Conservation (phyloP, 2,113 vertebrate genomes). For the Ranitomeya imitator region DNA sequence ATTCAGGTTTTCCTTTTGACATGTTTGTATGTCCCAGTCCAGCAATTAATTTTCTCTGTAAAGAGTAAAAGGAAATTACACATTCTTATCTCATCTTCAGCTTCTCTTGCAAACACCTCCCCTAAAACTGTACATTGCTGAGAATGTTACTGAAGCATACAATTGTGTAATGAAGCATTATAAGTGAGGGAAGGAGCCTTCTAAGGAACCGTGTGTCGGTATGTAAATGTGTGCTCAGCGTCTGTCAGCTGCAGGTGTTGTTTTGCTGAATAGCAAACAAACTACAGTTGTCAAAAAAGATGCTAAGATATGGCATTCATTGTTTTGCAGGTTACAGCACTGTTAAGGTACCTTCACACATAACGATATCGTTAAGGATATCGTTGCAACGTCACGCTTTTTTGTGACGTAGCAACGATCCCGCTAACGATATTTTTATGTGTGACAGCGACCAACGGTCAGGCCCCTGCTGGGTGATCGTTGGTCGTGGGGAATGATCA, state of each 20-base stretch:
- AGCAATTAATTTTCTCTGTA: not conserved
- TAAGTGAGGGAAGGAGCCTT: constrained; percentile 49
- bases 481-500: too few species aligned
- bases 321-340: constrained; percentile 9
- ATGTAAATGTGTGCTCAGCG: constrained; percentile 56
- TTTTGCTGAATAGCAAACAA: constrained; percentile 50
- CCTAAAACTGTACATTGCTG: not conserved
- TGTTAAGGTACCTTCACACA: too few species aligned
- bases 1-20: not conserved
- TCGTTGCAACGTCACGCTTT: too few species aligned
- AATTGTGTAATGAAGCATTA: constrained; percentile 53
- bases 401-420: too few species aligned
- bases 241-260: constrained; percentile 57
- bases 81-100: constrained; percentile 4
- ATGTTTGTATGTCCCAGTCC: not conserved
- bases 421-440: too few species aligned
- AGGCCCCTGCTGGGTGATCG: too few species aligned
- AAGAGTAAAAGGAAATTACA: not conserved
- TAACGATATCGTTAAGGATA: too few species aligned
- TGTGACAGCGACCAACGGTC: too few species aligned
- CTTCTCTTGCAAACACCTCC: not conserved
- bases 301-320: not conserved
- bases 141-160: constrained; percentile 49
- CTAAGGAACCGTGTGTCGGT: constrained; percentile 37
- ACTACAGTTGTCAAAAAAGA: constrained; percentile 48